Percentiles rank a stretch among this genome's conserved stretches.
Conservation (phyloP, 2,113 vertebrate genomes). For the Penelope pileata region DNA sequence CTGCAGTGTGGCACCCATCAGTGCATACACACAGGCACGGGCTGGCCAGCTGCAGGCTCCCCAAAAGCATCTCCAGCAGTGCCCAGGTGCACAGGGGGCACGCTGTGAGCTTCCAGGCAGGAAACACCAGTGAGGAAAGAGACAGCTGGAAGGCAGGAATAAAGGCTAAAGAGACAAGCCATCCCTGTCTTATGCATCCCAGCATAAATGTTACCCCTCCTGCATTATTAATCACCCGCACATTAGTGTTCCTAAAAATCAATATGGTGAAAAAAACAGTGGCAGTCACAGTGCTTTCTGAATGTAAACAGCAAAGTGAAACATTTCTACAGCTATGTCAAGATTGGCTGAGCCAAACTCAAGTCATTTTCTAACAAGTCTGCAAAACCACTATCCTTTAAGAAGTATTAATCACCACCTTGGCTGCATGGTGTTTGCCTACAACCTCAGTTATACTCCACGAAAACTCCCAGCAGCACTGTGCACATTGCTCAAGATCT, state of each 20-base stretch:
- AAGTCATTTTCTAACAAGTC: not conserved
- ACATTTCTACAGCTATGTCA: not conserved
- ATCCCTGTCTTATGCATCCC: not conserved
- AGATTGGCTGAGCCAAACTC: not conserved
- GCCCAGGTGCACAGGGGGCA: not conserved
- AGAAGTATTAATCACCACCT: not conserved
- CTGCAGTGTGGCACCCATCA: not conserved
- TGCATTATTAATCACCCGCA: not conserved
- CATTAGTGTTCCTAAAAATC: slow-evolving; percentile 15
- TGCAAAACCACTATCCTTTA: not conserved
- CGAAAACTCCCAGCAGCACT: not conserved
- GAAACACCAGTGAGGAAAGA: not conserved
- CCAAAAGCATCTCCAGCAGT: not conserved
- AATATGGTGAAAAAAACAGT: not conserved
- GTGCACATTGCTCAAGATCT: not conserved
- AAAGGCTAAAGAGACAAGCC: not conserved
- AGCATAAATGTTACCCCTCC: not conserved
- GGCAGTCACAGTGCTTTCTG: not conserved
- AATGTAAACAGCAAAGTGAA: not conserved
- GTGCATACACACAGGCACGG: not conserved
- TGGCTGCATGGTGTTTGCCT: not conserved
- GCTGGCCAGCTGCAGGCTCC: not conserved
- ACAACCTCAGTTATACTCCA: not conserved
- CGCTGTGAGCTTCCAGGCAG: not conserved
- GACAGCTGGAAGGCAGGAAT: not conserved